Percentiles rank a stretch among this genome's conserved stretches.
Evolutionary conservation across 2,888 invertebrate genomes (phyloP).

Genomic region (Leptinotarsa tumamoca): DNA sequence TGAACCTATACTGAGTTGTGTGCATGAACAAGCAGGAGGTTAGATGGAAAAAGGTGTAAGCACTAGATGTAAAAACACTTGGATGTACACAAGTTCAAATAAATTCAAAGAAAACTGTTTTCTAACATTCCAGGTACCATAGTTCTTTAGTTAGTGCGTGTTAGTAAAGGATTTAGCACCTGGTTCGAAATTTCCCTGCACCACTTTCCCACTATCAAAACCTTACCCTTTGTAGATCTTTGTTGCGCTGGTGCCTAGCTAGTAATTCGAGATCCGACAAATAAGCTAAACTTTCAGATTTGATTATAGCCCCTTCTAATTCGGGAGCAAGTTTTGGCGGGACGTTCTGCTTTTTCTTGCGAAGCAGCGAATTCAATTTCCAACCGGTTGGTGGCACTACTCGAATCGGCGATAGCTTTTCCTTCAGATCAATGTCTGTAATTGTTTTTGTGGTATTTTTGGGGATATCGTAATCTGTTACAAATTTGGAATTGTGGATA

Average conservation of each 20-base stretch:
- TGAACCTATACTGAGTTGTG: neutral
- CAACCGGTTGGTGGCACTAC: constrained; percentile 50
- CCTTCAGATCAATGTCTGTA: constrained; percentile 27
- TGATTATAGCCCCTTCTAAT: constrained; percentile 67
- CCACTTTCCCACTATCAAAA: constrained; percentile 27
- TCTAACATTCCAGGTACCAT: constrained; percentile 10
- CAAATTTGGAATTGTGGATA: constrained; percentile 36
- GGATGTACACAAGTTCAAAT: neutral
- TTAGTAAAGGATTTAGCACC: constrained; percentile 35
- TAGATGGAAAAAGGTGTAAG: neutral
- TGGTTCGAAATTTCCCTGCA: constrained; percentile 26
- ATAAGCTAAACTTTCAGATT: constrained; percentile 69
- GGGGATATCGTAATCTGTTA: constrained; percentile 35
- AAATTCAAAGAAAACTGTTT: neutral
- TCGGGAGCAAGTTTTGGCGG: constrained; percentile 66
- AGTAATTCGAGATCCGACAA: constrained; percentile 68
- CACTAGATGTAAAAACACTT: neutral
- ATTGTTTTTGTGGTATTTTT: constrained; percentile 28
- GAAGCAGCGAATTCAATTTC: constrained; percentile 61
- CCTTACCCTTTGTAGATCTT: constrained; percentile 69
- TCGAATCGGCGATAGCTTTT: constrained; percentile 35
- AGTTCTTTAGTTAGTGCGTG: constrained; percentile 17
- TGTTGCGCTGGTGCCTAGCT: constrained; percentile 68
- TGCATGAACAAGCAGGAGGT: neutral
- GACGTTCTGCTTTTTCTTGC: constrained; percentile 61